Percentiles rank a stretch among this genome's conserved stretches.
phyloP scores from a whole-genome alignment of 2,113 vertebrate genomes.

The Thunnus thynnus region DNA sequence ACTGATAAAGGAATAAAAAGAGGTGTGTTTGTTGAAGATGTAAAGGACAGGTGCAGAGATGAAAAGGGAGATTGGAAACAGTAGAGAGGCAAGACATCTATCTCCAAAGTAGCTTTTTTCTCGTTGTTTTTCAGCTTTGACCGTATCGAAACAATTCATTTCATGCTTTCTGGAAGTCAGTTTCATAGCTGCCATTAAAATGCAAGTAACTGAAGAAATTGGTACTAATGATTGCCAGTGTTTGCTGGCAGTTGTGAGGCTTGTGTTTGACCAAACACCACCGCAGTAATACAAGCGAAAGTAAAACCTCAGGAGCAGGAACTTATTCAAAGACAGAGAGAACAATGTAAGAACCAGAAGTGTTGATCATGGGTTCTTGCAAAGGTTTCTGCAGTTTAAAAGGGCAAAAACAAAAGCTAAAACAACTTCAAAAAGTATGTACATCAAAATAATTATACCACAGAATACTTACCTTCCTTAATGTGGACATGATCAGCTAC shows the following conservation, averaged over 20 bases:
- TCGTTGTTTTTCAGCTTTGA: not conserved
- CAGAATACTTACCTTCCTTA: not conserved
- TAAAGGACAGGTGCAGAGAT: not conserved
- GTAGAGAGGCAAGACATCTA: not conserved
- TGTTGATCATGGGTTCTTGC: not conserved
- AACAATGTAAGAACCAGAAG: not conserved
- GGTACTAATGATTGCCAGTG: not conserved
- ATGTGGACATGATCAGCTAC: not conserved
- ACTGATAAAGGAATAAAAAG: not conserved
- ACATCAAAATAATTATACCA: not conserved
- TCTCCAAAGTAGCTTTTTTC: not conserved
- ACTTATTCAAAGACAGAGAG: not conserved
- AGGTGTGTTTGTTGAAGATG: not conserved
- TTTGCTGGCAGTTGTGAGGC: not conserved
- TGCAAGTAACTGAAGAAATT: not conserved
- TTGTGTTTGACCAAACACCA: not conserved
- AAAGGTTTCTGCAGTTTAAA: not conserved
- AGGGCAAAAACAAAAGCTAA: not conserved
- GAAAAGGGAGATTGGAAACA: slow-evolving; percentile 7
- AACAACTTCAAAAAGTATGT: not conserved
- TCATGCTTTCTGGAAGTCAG: not conserved
- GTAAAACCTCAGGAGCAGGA: not conserved
- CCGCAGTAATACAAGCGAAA: not conserved
- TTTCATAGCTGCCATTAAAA: slow-evolving; percentile 11
- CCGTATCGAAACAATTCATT: slow-evolving; percentile 14